Evolutionary conservation across 2,797 vertebrate genomes (phyloP).

Genomic region (Channa striata): DNA sequence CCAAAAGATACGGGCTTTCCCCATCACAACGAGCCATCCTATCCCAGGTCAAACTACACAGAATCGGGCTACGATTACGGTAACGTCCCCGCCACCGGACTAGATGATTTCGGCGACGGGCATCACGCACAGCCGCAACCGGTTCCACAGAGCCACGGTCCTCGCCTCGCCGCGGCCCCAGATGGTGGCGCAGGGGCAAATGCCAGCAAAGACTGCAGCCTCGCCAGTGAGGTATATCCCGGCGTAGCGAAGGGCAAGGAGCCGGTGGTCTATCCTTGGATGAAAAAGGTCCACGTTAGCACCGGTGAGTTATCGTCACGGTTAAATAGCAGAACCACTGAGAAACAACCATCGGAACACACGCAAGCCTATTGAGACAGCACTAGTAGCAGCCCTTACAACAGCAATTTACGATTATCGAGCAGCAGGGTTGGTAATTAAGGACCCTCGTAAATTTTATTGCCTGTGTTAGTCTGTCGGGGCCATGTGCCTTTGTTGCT

Average conservation of each 20-base stretch:
- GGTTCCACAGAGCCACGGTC: conserved; percentile 84
- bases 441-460: conserved; percentile 98
- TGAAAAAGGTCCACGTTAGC: conserved; percentile 98
- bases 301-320: conserved; percentile 90
- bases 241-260: conserved; percentile 89
- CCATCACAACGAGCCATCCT: conserved; percentile 89
- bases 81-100: conserved; percentile 81
- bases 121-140: conserved; percentile 85
- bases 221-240: conserved; percentile 83
- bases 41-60: conserved; percentile 89
- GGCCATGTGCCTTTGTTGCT: conserved; percentile 94
- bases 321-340: conserved; percentile 75
- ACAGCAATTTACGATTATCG: conserved; percentile 95
- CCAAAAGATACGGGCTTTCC: conserved; percentile 90
- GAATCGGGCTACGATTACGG: conserved; percentile 89
- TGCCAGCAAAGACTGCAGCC: conserved; percentile 86
- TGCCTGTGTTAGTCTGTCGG: conserved; percentile 89
- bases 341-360: conserved; percentile 74
- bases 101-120: conserved; percentile 84
- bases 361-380: conserved; percentile 85
- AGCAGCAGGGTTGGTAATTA: conserved; percentile 98
- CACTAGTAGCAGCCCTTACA: conserved; percentile 90
- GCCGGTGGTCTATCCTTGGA: conserved; percentile 98
- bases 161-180: conserved; percentile 84
- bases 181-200: conserved; percentile 86